These are phyloP conservation scores for Ypsolopha sequella DNA, from an alignment of 2,888 invertebrate species.

Conservation along the genomic window DNA sequence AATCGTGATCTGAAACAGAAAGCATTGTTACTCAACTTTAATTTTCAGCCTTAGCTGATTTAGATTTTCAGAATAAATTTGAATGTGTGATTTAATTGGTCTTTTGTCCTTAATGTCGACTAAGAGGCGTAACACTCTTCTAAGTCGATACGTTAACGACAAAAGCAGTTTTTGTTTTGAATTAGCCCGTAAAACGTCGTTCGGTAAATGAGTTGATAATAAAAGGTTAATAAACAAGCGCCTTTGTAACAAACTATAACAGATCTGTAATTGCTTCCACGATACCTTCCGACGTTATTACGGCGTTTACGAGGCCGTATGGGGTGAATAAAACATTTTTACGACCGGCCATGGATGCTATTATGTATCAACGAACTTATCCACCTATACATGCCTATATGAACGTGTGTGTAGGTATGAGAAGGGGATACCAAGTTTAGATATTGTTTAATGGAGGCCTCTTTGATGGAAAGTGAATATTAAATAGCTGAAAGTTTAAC, in stretches of 20 bases:
- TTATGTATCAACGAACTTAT: conserved; percentile 34
- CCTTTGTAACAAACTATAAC: conserved; percentile 71
- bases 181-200: conserved; percentile 56
- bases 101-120: too few species aligned
- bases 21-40: conserved; percentile 45
- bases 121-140: too few species aligned
- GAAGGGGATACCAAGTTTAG: background rate
- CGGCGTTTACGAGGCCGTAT: conserved; percentile 70
- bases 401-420: conserved; percentile 13
- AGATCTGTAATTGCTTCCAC: conserved; percentile 70
- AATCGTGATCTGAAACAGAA: conserved; percentile 52
- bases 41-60: conserved; percentile 18
- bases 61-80: background rate
- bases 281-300: conserved; percentile 70
- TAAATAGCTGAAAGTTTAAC: too few species aligned
- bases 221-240: conserved; percentile 69
- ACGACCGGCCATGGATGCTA: conserved; percentile 67
- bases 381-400: conserved; percentile 19
- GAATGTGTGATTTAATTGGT: background rate
- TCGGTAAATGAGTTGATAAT: conserved; percentile 66
- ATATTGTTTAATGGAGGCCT: background rate
- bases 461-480: too few species aligned
- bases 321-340: conserved; percentile 71
- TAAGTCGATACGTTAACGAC: too few species aligned
- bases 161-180: conserved; percentile 19